phyloP scores from a whole-genome alignment of 2,888 invertebrate genomes.

The Ochropacha duplaris region DNA sequence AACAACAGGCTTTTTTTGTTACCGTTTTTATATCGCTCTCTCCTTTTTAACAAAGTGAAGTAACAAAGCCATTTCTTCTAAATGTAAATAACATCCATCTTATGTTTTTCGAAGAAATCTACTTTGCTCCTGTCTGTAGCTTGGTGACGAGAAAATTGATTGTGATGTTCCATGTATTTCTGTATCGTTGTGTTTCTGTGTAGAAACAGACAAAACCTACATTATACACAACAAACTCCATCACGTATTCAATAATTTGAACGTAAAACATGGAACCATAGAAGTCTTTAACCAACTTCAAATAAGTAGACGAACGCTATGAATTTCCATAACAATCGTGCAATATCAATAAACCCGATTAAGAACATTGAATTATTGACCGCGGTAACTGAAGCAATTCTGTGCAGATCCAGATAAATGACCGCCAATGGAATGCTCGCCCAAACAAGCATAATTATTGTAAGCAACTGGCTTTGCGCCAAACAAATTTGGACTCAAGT shows the following conservation, averaged over 20 bases:
- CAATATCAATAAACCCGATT: background rate
- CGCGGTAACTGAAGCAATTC: background rate
- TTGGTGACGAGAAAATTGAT: background rate
- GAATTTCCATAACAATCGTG: background rate
- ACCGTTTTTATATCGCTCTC: background rate
- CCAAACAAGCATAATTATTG: constrained; percentile 29
- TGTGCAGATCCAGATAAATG: background rate
- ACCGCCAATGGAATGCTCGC: background rate
- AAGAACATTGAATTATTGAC: background rate
- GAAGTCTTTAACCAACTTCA: background rate
- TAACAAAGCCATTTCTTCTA: background rate
- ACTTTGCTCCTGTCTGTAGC: background rate
- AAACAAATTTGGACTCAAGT: constrained; percentile 24
- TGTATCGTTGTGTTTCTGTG: no score
- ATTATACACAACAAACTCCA: background rate
- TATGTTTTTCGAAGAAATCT: background rate
- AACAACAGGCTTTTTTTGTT: background rate
- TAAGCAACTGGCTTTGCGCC: constrained; percentile 28
- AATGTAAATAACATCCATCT: background rate
- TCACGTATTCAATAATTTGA: background rate
- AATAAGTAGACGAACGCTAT: background rate
- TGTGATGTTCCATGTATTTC: background rate
- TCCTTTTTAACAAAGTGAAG: background rate
- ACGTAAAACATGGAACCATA: background rate
- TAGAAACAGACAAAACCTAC: no score